Percentiles rank a stretch among this genome's conserved stretches.
Evolutionary conservation across 2,888 invertebrate genomes (phyloP).

Genomic region (Drosophila pseudotakahashii): DNA sequence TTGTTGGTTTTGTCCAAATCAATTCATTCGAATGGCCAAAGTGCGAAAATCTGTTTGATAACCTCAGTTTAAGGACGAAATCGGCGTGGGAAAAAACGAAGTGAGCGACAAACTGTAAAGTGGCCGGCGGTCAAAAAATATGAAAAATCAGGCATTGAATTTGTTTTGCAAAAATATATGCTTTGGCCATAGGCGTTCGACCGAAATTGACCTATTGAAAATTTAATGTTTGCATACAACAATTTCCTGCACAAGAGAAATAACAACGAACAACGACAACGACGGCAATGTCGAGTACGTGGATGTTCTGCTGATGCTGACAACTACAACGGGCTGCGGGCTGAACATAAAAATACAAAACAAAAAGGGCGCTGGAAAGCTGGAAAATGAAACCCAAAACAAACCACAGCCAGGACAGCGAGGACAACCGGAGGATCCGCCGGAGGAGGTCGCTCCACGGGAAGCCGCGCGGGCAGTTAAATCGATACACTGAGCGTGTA

Average conservation of each 20-base stretch:
- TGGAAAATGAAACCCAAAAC: conserved; percentile 35
- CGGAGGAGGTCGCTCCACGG: conserved; percentile 45
- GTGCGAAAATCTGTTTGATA: conserved; percentile 51
- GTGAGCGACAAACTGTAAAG: conserved; percentile 35
- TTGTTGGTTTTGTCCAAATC: conserved; percentile 32
- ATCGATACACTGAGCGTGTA: conserved; percentile 71
- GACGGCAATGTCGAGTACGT: conserved; percentile 23
- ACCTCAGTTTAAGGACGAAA: conserved; percentile 25
- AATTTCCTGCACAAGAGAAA: conserved; percentile 57
- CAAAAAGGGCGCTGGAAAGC: conserved; percentile 6
- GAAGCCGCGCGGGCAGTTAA: conserved; percentile 59
- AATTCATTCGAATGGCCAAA: conserved; percentile 37
- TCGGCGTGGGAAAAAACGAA: conserved; percentile 2
- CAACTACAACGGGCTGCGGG: conserved; percentile 48
- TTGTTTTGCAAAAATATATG: conserved; percentile 34
- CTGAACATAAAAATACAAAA: conserved; percentile 22
- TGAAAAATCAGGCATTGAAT: conserved; percentile 23
- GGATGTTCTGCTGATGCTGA: conserved; percentile 52
- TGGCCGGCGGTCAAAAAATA: conserved; percentile 18
- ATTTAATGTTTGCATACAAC: conserved; percentile 74
- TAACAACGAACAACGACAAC: conserved; percentile 41
- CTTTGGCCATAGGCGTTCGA: conserved; percentile 23
- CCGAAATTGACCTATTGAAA: conserved; percentile 60
- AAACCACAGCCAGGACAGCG: conserved; percentile 35
- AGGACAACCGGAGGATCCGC: conserved; percentile 37